These are phyloP conservation scores for Drosophila tristis DNA, from an alignment of 1,140 invertebrate species.

Conservation along the genomic window DNA sequence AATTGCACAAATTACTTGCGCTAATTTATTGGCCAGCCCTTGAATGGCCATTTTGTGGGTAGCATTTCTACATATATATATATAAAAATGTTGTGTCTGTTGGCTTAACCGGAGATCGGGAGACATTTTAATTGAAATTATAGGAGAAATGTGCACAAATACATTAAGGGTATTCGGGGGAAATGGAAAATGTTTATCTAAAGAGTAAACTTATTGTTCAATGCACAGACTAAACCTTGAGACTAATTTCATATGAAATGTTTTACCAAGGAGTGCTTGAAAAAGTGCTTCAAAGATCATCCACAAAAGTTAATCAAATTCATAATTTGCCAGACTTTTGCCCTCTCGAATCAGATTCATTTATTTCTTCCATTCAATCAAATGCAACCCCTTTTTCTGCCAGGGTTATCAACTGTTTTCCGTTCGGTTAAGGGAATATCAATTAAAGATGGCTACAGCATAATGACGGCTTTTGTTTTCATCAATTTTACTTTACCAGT, in stretches of 20 bases:
- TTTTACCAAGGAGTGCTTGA: no score
- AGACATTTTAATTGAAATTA: no score
- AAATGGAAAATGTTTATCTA: no score
- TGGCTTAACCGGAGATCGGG: background rate
- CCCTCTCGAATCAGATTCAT: conserved; percentile 4
- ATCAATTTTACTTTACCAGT: conserved; percentile 55
- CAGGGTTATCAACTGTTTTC: conserved; percentile 19
- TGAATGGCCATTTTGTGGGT: conserved; percentile 42
- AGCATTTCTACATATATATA: no score
- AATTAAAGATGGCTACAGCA: conserved; percentile 34
- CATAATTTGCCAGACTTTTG: no score
- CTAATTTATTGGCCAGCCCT: conserved; percentile 56
- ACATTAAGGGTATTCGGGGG: no score
- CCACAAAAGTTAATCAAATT: no score
- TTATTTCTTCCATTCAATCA: conserved; percentile 9
- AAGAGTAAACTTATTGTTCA: no score
- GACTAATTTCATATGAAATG: no score
- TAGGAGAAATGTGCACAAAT: no score
- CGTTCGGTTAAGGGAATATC: conserved; percentile 6
- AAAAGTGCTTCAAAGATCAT: no score
- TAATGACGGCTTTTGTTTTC: conserved; percentile 69
- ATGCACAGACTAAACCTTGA: no score
- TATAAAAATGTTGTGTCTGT: background rate
- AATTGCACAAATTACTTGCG: conserved; percentile 71
- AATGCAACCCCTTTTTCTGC: conserved; percentile 15